These are phyloP conservation scores for Anableps anableps DNA, from an alignment of 2,797 vertebrate genomes.

Conservation along the genomic window DNA sequence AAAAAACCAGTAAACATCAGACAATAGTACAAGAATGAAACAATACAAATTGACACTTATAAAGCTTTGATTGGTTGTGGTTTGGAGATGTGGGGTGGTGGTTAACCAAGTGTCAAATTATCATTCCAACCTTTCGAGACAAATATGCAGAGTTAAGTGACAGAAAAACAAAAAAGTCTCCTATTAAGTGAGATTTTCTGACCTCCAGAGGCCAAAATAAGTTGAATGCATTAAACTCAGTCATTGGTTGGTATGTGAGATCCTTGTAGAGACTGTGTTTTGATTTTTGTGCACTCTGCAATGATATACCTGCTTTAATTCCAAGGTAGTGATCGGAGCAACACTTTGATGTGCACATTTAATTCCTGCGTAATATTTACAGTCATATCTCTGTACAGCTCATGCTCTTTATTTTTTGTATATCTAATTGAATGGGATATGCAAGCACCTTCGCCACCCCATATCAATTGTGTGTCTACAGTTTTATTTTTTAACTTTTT, in stretches of 20 bases:
- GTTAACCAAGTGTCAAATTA: constrained; percentile 24
- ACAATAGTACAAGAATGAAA: constrained; percentile 25
- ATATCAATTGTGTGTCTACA: too few species aligned
- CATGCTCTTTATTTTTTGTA: too few species aligned
- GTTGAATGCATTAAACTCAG: neutral
- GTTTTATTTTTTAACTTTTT: too few species aligned
- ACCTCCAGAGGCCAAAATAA: neutral
- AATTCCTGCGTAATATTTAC: too few species aligned
- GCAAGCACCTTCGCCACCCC: too few species aligned
- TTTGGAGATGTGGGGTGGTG: constrained; percentile 20
- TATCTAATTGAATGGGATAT: too few species aligned
- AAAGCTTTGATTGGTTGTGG: constrained; percentile 22
- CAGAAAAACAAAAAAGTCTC: neutral
- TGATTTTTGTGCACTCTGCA: neutral
- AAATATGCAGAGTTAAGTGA: neutral
- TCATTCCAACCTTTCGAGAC: constrained; percentile 21
- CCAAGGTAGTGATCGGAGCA: neutral
- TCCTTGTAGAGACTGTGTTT: neutral
- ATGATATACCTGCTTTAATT: neutral
- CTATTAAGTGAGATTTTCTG: neutral
- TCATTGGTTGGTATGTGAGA: neutral
- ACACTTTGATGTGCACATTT: too few species aligned
- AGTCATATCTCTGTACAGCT: too few species aligned
- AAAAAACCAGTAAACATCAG: constrained; percentile 17
- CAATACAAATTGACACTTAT: constrained; percentile 21